Base-by-base conservation (phyloP, 2,888 invertebrate species). In the Conistra vaccinii region DNA sequence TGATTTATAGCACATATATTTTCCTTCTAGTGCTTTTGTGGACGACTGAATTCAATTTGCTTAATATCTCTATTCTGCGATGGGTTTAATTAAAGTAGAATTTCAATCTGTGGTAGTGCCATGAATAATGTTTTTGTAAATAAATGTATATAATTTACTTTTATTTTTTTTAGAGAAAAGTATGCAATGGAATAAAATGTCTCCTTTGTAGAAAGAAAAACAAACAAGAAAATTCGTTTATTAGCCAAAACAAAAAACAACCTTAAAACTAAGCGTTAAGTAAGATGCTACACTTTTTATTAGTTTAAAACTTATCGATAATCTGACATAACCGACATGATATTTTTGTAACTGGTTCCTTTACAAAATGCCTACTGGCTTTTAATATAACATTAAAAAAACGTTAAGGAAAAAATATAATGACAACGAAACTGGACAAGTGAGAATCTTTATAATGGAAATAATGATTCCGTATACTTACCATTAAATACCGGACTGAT, bases 1-100 rank as follows among this genome's bases (percentile, higher is more conserved):
- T 91, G 91, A 92, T 91, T 91, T 91, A 91, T 81, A 76, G 85
- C 80, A 75, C 77, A 81, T 87, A 80, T 76, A 86, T 87, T 86
- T 87, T 80, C 80, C 73, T 66, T 75, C 62, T 84, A 79, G 78
- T 78, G 69, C 77, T 81, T 67, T 76, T 12, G 62, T 77, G 81
- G 69, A 82, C 78, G 73, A 83, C 85, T 85, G 81, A 79, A 89
- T 87, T 87, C 75, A 85, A 83, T 80, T 77, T 77, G 73, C 71
- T 77, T 73, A 58, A 65, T 78, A 76, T 74, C 63, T 84, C 63
- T 69, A 76, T 71, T 66, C 29, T 62, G 42, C 12, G 60, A 60
- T 60, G 39, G 62, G 70, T 73, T 75, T 77, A 73, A 82, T 80
- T 82, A 62, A 35, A 71, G 10, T 53, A 26, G 45, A 61, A 76